These are phyloP conservation scores for Nothura maculosa DNA, from an alignment of 2,797 vertebrate species.

Conservation along the genomic window DNA sequence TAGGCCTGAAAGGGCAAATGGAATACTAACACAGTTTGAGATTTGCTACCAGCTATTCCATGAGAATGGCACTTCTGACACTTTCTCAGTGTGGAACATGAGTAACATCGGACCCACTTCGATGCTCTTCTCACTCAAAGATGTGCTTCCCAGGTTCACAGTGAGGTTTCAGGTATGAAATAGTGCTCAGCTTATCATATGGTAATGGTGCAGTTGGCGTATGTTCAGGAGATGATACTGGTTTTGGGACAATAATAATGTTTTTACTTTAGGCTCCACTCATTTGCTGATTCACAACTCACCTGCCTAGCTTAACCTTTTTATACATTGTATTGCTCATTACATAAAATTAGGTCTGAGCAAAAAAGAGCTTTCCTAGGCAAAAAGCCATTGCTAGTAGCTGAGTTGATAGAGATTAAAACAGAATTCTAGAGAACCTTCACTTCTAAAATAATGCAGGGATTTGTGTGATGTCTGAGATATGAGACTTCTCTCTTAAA, in stretches of 20 bases:
- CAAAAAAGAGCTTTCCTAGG: background rate
- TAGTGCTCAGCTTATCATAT: background rate
- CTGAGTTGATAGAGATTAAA: background rate
- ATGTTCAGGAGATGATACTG: background rate
- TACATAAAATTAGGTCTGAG: background rate
- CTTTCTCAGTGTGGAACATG: conserved; percentile 37
- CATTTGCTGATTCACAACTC: background rate
- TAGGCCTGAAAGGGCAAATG: conserved; percentile 72
- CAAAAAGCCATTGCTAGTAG: background rate
- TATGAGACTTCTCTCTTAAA: background rate
- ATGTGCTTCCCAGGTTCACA: conserved; percentile 31
- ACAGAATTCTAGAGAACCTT: background rate
- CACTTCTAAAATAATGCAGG: background rate
- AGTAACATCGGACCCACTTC: background rate
- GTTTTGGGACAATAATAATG: background rate
- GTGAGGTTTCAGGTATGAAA: conserved; percentile 80
- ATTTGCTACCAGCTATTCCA: conserved; percentile 72
- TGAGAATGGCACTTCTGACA: conserved; percentile 13
- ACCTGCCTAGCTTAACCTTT: background rate
- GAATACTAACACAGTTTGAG: conserved; percentile 69
- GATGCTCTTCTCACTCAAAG: conserved; percentile 57
- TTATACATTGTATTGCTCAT: background rate
- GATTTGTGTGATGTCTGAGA: background rate
- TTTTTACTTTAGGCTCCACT: background rate
- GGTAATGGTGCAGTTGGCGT: background rate